phyloP scores from a whole-genome alignment of 2,797 vertebrate genomes.

The Melanotaenia boesemani region DNA sequence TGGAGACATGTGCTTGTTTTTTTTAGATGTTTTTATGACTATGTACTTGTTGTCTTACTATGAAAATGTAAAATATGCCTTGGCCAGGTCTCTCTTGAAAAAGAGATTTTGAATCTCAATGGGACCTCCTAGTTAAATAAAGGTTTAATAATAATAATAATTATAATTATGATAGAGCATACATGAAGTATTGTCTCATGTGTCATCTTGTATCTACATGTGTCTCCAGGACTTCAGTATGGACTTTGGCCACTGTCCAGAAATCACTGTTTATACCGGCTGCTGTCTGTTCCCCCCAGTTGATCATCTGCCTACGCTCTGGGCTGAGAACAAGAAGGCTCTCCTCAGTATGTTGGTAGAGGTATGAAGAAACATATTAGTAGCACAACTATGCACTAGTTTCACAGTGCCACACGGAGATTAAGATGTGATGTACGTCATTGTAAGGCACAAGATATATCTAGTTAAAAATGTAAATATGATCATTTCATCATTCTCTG shows the following conservation, averaged over 20 bases:
- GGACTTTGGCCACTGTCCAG: constrained; percentile 94
- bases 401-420: neutral
- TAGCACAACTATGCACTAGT: neutral
- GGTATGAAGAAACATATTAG: constrained; percentile 78
- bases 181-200: neutral
- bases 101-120: too few relatives aligned
- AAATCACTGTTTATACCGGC: constrained; percentile 96
- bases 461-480: neutral
- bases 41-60: too few relatives aligned
- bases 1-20: too few relatives aligned
- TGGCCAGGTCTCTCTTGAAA: too few relatives aligned
- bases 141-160: too few relatives aligned
- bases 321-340: constrained; percentile 94
- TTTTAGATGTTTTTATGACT: too few relatives aligned
- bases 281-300: constrained; percentile 93
- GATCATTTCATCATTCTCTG: neutral
- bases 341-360: constrained; percentile 98
- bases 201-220: constrained; percentile 12
- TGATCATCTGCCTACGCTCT: constrained; percentile 88
- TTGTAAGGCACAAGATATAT: too few relatives aligned
- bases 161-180: too few relatives aligned
- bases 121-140: too few relatives aligned
- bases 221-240: constrained; percentile 92
- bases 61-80: too few relatives aligned
- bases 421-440: neutral